A percentile compares a stretch with the other conserved stretches of the same genome.
These are phyloP conservation scores for Gobio occitaniae DNA, from an alignment of 2,797 vertebrate genomes.

Conservation along the genomic window DNA sequence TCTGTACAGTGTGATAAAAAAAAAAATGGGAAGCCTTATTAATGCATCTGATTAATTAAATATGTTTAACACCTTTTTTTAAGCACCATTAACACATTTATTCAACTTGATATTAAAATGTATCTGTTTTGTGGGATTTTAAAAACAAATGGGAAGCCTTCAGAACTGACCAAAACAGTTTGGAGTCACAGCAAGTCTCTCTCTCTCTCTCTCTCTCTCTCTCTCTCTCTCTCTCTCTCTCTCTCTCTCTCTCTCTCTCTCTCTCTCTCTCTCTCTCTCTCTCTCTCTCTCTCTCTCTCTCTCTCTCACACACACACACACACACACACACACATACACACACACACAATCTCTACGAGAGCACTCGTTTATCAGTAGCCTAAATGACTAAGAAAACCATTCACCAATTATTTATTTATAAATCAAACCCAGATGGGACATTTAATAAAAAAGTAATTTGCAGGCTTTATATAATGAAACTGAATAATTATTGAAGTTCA, in stretches of 20 bases:
- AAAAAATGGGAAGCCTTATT: not conserved
- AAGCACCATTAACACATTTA: no score
- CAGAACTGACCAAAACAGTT: not conserved
- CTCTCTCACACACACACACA: no score
- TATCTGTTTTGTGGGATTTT: no score
- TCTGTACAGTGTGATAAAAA: not conserved
- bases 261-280: no score
- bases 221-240: no score
- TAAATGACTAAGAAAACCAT: not conserved
- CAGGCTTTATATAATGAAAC: slow-evolving; percentile 5
- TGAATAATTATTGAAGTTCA: not conserved
- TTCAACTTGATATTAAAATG: no score
- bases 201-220: not conserved
- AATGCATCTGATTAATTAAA: no score
- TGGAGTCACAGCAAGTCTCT: not conserved
- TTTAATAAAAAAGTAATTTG: slow-evolving; percentile 37
- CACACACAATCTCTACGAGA: not conserved
- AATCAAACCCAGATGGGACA: slow-evolving; percentile 3
- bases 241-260: not conserved
- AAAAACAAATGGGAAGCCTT: not conserved
- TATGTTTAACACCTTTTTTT: no score
- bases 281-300: no score
- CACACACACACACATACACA: not conserved
- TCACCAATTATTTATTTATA: slow-evolving; percentile 22
- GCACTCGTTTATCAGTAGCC: not conserved